Evolutionary conservation across 2,797 vertebrate genomes (phyloP), one percentile per base, ranked within the genome.

Genomic region (Sandelia bainsii): DNA sequence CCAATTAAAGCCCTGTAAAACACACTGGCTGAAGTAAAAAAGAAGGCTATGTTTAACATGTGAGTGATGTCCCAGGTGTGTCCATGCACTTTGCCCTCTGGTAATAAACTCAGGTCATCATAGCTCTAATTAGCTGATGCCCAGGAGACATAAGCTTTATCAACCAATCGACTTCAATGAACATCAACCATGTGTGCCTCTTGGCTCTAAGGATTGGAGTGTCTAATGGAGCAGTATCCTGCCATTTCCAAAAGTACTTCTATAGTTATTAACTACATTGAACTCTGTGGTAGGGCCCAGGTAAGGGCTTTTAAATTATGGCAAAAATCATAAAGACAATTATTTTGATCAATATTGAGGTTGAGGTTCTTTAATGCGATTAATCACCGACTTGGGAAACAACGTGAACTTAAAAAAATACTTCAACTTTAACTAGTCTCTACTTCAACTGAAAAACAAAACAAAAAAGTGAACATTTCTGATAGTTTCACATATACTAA

Each of bases 71-170:
- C 85, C 79, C 71, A 66, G 69, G 81, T 75, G 85, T 58, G 71
- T 60, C 76, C 63, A 72, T 63, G 71, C 70, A 23, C 72, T 80
- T 68, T 79, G 77, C 53, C 72, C 70, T n/a, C 62, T 3, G 25
- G 72, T 82, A 81, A 88, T 86, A 87, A 80, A 82, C 70, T 53
- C 74, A 51, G 80, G 77, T 78, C 82, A 84, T 77, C 57, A 46
- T 51, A 12, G 75, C 75, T 82, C 75, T 81, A 90, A 89, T 91
- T 87, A 88, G 71, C 42, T 19, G 0, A 62, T 9, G 72, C 87
- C 82, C 59, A 50, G 16, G 83, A 87, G 86, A 75, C 80, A 72
- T 25, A 25, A 71, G 69, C 83, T 79, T 84, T 74, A 77, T 84
- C 71, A 76, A 62, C 66, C 49, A 64, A 77, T 85, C 86, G 74